A percentile compares a stretch with the other conserved stretches of the same genome.
These are phyloP conservation scores for Aporrectodea caliginosa DNA, from an alignment of 1,140 invertebrate genomes.

Conservation along the genomic window DNA sequence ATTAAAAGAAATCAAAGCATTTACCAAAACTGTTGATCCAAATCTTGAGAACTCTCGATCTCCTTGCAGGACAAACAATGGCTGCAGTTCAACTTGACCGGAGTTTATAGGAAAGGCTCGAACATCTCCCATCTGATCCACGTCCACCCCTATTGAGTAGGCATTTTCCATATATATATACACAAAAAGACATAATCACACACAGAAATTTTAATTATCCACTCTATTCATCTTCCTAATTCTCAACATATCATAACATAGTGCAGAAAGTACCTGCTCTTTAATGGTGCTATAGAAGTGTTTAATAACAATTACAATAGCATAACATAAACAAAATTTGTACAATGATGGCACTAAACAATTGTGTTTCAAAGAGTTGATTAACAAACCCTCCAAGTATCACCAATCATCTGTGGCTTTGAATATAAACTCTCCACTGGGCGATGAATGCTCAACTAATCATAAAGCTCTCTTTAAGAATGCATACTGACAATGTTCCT, in stretches of 20 bases:
- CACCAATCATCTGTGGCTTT: no score
- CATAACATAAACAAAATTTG: background rate
- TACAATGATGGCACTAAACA: no score
- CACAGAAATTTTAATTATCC: background rate
- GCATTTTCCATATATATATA: background rate
- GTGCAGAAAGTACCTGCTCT: background rate
- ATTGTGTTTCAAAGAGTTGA: no score
- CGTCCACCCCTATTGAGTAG: background rate
- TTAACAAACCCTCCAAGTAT: no score
- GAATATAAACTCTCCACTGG: no score
- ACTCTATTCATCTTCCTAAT: constrained; percentile 6
- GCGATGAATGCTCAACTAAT: no score
- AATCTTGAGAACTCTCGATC: constrained; percentile 43
- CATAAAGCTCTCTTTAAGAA: no score
- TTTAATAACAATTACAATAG: no score
- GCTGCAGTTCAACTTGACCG: background rate
- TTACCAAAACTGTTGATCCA: constrained; percentile 40
- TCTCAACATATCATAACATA: constrained; percentile 37
- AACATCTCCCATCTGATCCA: background rate
- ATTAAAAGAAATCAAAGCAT: background rate
- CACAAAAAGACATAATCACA: background rate
- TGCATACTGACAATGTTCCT: no score
- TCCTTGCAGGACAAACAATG: constrained; percentile 38
- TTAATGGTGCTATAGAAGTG: background rate
- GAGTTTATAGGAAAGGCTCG: background rate